phyloP scores from a whole-genome alignment of 2,888 invertebrate genomes.

The Stomorhina lunata region DNA sequence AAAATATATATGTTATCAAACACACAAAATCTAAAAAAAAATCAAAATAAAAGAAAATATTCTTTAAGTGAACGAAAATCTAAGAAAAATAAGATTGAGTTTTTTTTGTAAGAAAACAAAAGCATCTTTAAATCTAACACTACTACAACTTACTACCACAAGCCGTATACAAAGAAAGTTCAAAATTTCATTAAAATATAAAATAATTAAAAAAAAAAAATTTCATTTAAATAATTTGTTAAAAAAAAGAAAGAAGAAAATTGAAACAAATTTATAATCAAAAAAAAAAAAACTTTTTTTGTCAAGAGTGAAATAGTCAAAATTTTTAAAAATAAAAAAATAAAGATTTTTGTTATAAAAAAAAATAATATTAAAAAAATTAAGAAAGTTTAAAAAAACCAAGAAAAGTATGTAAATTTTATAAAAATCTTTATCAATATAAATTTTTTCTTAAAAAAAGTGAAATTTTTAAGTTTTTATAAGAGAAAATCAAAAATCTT shows the following conservation, averaged over 20 bases:
- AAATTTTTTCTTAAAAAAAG: background rate
- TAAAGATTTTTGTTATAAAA: background rate
- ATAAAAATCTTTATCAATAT: background rate
- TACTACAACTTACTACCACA: conserved; percentile 36
- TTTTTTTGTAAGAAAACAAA: conserved; percentile 12
- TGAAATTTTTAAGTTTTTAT: conserved; percentile 38
- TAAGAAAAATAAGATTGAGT: conserved; percentile 45
- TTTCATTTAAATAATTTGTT: background rate
- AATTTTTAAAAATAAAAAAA: conserved; percentile 2
- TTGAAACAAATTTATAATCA: background rate
- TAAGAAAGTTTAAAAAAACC: conserved; percentile 6
- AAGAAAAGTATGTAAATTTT: conserved; percentile 19
- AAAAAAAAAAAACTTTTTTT: background rate
- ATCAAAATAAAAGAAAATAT: conserved; percentile 54
- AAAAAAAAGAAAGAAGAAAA: background rate
- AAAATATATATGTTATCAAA: conserved; percentile 45
- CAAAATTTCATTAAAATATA: conserved; percentile 42
- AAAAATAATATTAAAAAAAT: background rate
- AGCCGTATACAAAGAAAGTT: conserved; percentile 53
- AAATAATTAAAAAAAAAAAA: background rate
- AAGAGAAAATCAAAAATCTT: conserved; percentile 1
- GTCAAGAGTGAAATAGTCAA: conserved; percentile 20
- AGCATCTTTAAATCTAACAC: conserved; percentile 29
- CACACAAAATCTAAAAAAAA: conserved; percentile 31
- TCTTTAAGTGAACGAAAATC: conserved; percentile 40